These are phyloP conservation scores for Agrilus planipennis DNA, from an alignment of 1,140 invertebrate species.

Conservation along the genomic window DNA sequence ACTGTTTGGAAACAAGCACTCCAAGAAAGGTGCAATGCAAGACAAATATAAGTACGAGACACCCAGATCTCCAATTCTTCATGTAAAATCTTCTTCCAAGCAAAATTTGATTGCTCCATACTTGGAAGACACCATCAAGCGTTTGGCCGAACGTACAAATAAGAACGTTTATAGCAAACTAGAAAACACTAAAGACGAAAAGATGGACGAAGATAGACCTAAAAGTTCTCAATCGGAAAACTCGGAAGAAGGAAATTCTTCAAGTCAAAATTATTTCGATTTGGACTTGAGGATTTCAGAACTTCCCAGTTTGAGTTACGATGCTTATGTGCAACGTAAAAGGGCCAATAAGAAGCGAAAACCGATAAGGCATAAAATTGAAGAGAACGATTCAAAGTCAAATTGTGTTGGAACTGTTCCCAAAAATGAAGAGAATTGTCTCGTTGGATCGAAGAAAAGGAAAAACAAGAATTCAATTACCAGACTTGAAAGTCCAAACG, in stretches of 20 bases:
- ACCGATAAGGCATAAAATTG: constrained; percentile 30
- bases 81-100: too few species aligned
- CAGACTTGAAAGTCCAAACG: constrained; percentile 18
- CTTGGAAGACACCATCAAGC: constrained; percentile 29
- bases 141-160: constrained; percentile 29
- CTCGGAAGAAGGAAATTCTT: constrained; percentile 15
- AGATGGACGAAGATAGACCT: constrained; percentile 16
- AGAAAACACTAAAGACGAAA: constrained; percentile 16
- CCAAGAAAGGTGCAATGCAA: too few species aligned
- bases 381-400: constrained; percentile 27
- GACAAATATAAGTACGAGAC: too few species aligned
- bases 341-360: constrained; percentile 59
- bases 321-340: constrained; percentile 65
- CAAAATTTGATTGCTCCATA: constrained; percentile 25
- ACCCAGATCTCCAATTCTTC: too few species aligned
- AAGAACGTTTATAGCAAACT: constrained; percentile 6
- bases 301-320: constrained; percentile 64
- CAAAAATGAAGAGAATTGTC: constrained; percentile 14
- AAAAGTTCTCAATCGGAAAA: constrained; percentile 19
- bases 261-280: constrained; percentile 55
- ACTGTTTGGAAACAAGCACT: constrained; percentile 44
- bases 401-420: constrained; percentile 20
- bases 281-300: constrained; percentile 76
- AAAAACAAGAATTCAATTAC: constrained; percentile 35
- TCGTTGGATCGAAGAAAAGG: constrained; percentile 39